Conservation (phyloP, 2,888 invertebrate species). For the Ectobius pallidus region DNA sequence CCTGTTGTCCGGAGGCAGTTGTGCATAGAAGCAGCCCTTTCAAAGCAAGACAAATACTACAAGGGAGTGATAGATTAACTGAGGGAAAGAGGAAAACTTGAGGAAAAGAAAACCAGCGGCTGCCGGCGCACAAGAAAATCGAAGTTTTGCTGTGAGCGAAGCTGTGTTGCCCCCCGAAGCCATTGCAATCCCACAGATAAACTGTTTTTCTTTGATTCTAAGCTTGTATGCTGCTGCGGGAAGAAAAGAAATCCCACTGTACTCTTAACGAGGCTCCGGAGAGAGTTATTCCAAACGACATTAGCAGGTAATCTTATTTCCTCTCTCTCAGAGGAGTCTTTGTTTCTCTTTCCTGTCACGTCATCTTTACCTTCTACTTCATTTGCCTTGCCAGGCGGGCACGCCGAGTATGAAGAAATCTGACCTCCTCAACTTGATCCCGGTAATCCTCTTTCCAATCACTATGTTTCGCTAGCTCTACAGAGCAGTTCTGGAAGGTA, state of each 20-base stretch:
- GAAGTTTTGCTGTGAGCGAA: background rate
- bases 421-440: background rate
- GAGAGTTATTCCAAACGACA: slow-evolving; percentile 39
- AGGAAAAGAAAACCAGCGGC: background rate
- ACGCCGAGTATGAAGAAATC: background rate
- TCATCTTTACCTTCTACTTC: background rate
- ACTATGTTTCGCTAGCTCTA: too few relatives aligned
- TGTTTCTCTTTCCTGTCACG: background rate
- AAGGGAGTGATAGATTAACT: slow-evolving; percentile 5
- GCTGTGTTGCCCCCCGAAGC: slow-evolving; percentile 1
- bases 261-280: slow-evolving; percentile 26
- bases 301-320: slow-evolving; percentile 41
- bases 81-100: background rate
- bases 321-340: background rate
- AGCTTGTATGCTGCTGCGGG: background rate
- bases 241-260: slow-evolving; percentile 5
- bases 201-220: slow-evolving; percentile 36
- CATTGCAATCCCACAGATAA: slow-evolving; percentile 33
- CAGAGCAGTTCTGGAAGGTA: too few relatives aligned
- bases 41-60: background rate
- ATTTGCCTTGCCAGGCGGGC: background rate
- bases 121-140: background rate
- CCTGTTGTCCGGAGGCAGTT: too few relatives aligned
- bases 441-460: too few relatives aligned
- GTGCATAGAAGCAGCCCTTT: background rate